Conservation (phyloP, 2,888 invertebrate species). For the Pilophorus perplexus region DNA sequence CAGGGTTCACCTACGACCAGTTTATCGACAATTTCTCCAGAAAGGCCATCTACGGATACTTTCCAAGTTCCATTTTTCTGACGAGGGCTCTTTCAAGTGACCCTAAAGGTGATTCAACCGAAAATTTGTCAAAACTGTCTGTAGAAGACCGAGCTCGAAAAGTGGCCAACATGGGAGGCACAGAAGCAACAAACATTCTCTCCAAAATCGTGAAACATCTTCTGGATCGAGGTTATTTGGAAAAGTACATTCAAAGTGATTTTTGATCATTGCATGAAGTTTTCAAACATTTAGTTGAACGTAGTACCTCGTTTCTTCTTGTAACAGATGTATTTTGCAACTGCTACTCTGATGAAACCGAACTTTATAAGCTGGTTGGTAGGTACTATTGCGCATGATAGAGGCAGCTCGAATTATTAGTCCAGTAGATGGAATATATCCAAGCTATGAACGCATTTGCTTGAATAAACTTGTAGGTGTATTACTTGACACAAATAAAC, state of each 20-base stretch:
- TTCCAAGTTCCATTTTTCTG: slow-evolving; percentile 29
- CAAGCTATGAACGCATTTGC: too few relatives aligned
- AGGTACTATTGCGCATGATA: too few relatives aligned
- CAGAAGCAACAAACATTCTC: slow-evolving; percentile 24
- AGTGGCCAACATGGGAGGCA: slow-evolving; percentile 35
- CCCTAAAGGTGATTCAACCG: slow-evolving; percentile 25
- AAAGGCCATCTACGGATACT: slow-evolving; percentile 40
- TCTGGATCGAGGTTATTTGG: slow-evolving; percentile 21
- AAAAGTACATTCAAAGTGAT: slow-evolving; percentile 33
- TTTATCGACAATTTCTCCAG: slow-evolving; percentile 39
- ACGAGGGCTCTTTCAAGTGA: slow-evolving; percentile 22
- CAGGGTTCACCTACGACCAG: slow-evolving; percentile 39
- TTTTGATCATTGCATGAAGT: slow-evolving; percentile 11
- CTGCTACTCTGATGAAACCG: too few relatives aligned
- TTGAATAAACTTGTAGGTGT: too few relatives aligned
- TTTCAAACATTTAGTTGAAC: neutral
- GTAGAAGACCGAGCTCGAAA: slow-evolving; percentile 21
- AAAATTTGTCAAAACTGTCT: slow-evolving; percentile 15
- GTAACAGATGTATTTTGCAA: too few relatives aligned
- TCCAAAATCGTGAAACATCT: slow-evolving; percentile 31
- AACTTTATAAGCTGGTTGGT: too few relatives aligned
- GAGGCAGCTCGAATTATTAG: too few relatives aligned
- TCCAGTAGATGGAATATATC: too few relatives aligned
- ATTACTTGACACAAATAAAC: too few relatives aligned
- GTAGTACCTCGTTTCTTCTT: too few relatives aligned